These are phyloP conservation scores for Miichthys miiuy DNA, from an alignment of 2,797 vertebrate genomes.

Conservation along the genomic window DNA sequence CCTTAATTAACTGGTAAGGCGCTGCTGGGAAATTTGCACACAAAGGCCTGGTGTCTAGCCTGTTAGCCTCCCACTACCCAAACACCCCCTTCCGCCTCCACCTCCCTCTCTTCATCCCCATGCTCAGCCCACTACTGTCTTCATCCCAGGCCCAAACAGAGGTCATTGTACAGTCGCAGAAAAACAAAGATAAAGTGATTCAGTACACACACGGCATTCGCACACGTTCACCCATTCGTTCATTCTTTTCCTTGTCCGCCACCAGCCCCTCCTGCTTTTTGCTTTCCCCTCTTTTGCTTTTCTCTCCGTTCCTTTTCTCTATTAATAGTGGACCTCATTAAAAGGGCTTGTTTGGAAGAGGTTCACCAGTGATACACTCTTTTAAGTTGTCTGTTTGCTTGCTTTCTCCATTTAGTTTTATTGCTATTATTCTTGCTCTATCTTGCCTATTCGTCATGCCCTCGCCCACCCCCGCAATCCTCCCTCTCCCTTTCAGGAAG, in stretches of 20 bases:
- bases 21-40: slow-evolving; percentile 99
- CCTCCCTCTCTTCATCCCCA: slow-evolving; percentile 54
- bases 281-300: slow-evolving; percentile 50
- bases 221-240: slow-evolving; percentile 67
- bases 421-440: slow-evolving; percentile 70
- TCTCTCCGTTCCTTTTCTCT: slow-evolving; percentile 61
- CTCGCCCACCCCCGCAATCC: slow-evolving; percentile 48
- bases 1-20: slow-evolving; percentile 97
- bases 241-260: slow-evolving; percentile 50
- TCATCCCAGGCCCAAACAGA: slow-evolving; percentile 68
- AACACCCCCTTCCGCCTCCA: slow-evolving; percentile 66
- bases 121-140: slow-evolving; percentile 69
- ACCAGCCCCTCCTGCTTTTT: slow-evolving; percentile 56
- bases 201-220: slow-evolving; percentile 69
- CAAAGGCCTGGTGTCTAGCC: slow-evolving; percentile 90
- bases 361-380: slow-evolving; percentile 88
- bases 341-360: slow-evolving; percentile 86
- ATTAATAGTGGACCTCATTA: slow-evolving; percentile 89
- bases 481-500: slow-evolving; percentile 73
- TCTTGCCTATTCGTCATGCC: slow-evolving; percentile 67
- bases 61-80: slow-evolving; percentile 75
- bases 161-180: slow-evolving; percentile 77
- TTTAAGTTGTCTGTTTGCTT: slow-evolving; percentile 72
- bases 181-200: slow-evolving; percentile 81
- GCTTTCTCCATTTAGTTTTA: slow-evolving; percentile 71